A percentile compares a stretch with the other conserved stretches of the same genome.
These are phyloP conservation scores for Physeter macrocephalus DNA, from an alignment of 2,113 vertebrate genomes.

Conservation along the genomic window DNA sequence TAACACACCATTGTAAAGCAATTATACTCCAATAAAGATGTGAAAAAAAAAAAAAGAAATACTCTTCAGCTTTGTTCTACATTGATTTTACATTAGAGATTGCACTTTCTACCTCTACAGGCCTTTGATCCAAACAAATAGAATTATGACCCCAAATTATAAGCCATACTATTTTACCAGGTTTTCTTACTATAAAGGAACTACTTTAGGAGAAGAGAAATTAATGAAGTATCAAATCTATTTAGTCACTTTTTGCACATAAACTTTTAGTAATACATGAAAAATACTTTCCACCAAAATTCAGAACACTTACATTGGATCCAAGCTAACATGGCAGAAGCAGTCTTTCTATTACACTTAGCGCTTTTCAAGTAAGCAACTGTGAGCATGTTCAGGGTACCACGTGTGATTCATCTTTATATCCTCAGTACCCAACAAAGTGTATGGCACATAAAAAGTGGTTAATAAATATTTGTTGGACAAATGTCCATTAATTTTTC, in stretches of 20 bases:
- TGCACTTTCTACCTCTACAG: not conserved
- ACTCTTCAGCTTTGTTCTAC: not conserved
- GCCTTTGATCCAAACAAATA: slow-evolving; percentile 1
- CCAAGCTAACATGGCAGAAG: not conserved
- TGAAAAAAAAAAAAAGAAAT: too few relatives aligned
- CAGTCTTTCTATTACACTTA: not conserved
- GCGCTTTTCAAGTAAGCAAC: not conserved
- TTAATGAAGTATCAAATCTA: not conserved
- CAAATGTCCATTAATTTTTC: not conserved
- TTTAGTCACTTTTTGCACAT: not conserved
- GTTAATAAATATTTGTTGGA: not conserved
- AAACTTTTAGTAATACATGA: not conserved
- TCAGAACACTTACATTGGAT: not conserved
- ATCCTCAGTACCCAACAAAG: not conserved
- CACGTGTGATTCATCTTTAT: not conserved
- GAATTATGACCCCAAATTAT: not conserved
- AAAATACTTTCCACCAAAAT: not conserved
- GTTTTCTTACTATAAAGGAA: not conserved
- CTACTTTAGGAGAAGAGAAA: not conserved
- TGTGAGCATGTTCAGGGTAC: not conserved
- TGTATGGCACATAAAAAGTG: not conserved
- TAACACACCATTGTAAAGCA: too few relatives aligned
- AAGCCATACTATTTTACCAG: not conserved
- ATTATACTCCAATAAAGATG: too few relatives aligned
- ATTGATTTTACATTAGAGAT: not conserved